phyloP scores from a whole-genome alignment of 2,113 vertebrate species.

The Alectura lathami region DNA sequence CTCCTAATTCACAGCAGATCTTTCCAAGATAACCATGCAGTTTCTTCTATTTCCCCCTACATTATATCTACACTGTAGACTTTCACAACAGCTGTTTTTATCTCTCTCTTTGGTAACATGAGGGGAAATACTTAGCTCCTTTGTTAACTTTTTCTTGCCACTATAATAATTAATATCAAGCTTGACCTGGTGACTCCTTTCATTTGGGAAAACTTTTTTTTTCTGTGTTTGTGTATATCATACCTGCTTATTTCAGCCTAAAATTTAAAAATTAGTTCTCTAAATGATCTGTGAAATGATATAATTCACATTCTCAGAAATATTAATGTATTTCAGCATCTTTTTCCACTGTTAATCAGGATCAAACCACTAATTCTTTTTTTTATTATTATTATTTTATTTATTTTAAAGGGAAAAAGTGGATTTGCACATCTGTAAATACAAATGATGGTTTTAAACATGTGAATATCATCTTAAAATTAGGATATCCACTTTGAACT shows the following conservation, averaged over 20 bases:
- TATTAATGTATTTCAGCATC: background rate
- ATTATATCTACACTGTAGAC: background rate
- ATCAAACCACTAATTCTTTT: background rate
- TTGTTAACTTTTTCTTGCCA: background rate
- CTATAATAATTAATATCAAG: background rate
- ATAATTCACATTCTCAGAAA: background rate
- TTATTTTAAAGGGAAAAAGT: accelerated
- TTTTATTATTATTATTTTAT: too few relatives aligned
- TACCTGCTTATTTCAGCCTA: background rate
- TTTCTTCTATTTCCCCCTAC: background rate
- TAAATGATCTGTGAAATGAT: background rate
- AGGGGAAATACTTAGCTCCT: background rate
- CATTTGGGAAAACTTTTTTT: background rate
- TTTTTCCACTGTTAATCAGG: background rate
- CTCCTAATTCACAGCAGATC: background rate
- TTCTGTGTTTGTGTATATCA: background rate
- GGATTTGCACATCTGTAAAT: background rate
- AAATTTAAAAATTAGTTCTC: background rate
- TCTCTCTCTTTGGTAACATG: background rate
- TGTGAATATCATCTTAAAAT: background rate
- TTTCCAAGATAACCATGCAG: background rate
- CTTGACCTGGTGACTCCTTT: background rate
- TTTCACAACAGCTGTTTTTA: background rate
- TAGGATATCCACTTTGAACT: background rate
- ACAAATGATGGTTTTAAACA: background rate